A percentile compares a stretch with the other conserved stretches of the same genome.
These are phyloP conservation scores for Furcifer pardalis DNA, from an alignment of 2,797 vertebrate species.

Conservation along the genomic window DNA sequence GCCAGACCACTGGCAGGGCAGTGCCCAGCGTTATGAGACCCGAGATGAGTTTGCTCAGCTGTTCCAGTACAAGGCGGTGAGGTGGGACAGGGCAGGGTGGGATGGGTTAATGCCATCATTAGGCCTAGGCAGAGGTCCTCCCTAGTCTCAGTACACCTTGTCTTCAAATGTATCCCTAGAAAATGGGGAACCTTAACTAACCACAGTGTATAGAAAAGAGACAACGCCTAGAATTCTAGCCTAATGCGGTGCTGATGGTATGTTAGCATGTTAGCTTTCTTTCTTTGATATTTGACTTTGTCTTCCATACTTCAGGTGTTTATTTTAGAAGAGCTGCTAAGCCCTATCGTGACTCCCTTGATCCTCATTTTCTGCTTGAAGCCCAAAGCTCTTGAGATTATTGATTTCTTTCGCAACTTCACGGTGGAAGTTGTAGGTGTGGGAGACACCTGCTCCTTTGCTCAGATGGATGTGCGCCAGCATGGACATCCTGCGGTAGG, in stretches of 20 bases:
- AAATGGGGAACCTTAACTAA: not conserved
- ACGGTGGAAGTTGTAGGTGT: conserved; percentile 95
- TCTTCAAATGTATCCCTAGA: not conserved
- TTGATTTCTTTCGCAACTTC: conserved; percentile 98
- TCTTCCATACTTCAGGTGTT: conserved; percentile 82
- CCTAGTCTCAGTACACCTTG: not conserved
- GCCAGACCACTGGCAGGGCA: conserved; percentile 99
- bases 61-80: conserved; percentile 99
- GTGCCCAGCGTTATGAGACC: conserved; percentile 95
- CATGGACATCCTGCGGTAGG: conserved; percentile 89
- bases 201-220: not conserved
- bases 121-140: not conserved
- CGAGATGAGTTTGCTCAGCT: conserved; percentile 97
- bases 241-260: not conserved
- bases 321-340: conserved; percentile 95
- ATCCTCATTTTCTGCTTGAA: conserved; percentile 94
- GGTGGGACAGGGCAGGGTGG: conserved; percentile 65
- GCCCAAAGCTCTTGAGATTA: conserved; percentile 95
- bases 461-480: conserved; percentile 98
- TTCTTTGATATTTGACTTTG: not conserved
- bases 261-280: not conserved
- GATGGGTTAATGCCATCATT: not conserved
- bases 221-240: not conserved
- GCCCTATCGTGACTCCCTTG: conserved; percentile 94
- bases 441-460: conserved; percentile 98